Percentiles rank a stretch among this genome's conserved stretches.
These are phyloP conservation scores for Sesia bembeciformis DNA, from an alignment of 2,888 invertebrate genomes.

Conservation along the genomic window DNA sequence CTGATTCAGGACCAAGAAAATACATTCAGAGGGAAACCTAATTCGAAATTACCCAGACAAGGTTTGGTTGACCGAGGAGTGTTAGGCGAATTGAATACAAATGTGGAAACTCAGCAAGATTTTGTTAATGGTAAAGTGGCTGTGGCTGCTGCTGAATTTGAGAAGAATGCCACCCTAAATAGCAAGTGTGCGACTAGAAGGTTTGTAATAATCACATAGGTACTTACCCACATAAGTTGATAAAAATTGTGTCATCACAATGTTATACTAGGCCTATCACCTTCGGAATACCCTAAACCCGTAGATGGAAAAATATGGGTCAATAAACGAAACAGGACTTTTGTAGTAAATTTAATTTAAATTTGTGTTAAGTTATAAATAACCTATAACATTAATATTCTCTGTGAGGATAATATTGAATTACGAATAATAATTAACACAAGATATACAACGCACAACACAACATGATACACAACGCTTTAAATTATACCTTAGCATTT, in stretches of 20 bases:
- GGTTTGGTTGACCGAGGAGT: slow-evolving; percentile 48
- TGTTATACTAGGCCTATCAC: too few species aligned
- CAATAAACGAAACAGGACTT: too few species aligned
- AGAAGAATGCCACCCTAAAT: slow-evolving; percentile 42
- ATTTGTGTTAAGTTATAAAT: too few species aligned
- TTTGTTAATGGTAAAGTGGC: slow-evolving; percentile 42
- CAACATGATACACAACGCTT: too few species aligned
- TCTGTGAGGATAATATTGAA: too few species aligned
- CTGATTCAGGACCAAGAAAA: slow-evolving; percentile 59
- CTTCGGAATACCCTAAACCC: too few species aligned
- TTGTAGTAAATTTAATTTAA: too few species aligned
- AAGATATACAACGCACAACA: too few species aligned
- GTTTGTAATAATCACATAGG: slow-evolving; percentile 17
- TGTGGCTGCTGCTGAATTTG: slow-evolving; percentile 42
- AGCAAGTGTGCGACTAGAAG: slow-evolving; percentile 23
- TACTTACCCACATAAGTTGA: slow-evolving; percentile 16
- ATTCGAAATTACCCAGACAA: slow-evolving; percentile 22
- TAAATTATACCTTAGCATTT: too few species aligned
- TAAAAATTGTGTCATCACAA: background rate
- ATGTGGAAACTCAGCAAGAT: slow-evolving; percentile 46
- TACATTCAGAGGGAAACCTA: slow-evolving; percentile 40
- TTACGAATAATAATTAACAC: too few species aligned
- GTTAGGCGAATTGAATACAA: slow-evolving; percentile 55
- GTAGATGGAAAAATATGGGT: too few species aligned
- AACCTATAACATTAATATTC: too few species aligned